Conservation (phyloP, 2,113 vertebrate species). For the Microcebus murinus region DNA sequence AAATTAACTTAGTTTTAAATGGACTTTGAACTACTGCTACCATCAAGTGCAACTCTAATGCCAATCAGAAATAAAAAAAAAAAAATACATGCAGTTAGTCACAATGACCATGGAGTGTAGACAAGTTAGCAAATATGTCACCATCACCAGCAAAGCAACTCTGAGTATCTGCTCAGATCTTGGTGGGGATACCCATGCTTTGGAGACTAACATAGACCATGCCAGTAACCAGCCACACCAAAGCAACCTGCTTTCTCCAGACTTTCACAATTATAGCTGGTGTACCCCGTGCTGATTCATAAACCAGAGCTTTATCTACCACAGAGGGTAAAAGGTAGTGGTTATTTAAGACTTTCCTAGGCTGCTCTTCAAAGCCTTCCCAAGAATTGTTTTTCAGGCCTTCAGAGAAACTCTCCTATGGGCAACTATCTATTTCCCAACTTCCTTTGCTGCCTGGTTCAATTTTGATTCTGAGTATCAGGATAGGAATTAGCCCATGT, state of each 20-base stretch:
- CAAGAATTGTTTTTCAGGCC: conserved; percentile 56
- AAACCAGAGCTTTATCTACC: conserved; percentile 69
- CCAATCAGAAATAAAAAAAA: background rate
- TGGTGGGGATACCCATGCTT: background rate
- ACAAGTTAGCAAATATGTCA: background rate
- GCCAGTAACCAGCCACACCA: too few relatives aligned
- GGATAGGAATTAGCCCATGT: background rate
- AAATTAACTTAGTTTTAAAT: conserved; percentile 30
- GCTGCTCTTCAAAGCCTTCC: conserved; percentile 47
- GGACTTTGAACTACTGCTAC: background rate
- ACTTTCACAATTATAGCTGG: conserved; percentile 64
- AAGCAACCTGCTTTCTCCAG: background rate
- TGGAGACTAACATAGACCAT: background rate
- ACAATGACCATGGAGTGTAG: background rate
- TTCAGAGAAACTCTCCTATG: conserved; percentile 62
- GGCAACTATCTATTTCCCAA: conserved; percentile 51
- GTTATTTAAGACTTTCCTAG: conserved; percentile 60
- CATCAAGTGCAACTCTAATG: background rate
- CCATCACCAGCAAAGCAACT: background rate
- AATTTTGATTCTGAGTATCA: conserved; percentile 28
- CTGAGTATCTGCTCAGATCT: background rate
- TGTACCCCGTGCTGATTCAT: conserved; percentile 41
- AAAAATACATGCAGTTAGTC: background rate
- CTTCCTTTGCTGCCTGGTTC: background rate
- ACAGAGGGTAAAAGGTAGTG: background rate